A percentile compares a stretch with the other conserved stretches of the same genome.
These are phyloP conservation scores for Acanthis flammea DNA, from an alignment of 2,797 vertebrate genomes.

Conservation along the genomic window DNA sequence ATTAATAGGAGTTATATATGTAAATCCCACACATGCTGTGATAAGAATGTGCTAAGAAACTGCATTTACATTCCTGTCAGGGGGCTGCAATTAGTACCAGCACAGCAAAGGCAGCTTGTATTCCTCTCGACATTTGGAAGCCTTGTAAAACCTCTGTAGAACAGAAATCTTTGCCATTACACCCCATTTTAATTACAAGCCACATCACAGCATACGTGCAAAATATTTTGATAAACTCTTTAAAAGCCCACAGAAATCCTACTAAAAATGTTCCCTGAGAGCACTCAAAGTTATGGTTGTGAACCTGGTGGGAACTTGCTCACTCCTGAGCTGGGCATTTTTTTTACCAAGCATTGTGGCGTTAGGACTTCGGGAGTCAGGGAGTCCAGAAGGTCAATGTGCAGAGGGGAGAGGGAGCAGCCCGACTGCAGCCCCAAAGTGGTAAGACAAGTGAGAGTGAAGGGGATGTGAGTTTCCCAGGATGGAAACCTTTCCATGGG, in stretches of 20 bases:
- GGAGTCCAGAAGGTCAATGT: neutral
- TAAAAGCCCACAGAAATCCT: neutral
- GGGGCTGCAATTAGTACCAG: constrained; percentile 47
- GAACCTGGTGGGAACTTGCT: neutral
- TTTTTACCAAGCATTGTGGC: neutral
- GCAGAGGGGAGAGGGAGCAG: neutral
- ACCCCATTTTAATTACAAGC: neutral
- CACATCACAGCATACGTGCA: neutral
- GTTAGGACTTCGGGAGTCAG: neutral
- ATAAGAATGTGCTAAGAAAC: constrained; percentile 50
- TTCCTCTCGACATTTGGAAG: neutral
- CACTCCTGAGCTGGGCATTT: neutral
- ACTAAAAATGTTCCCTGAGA: neutral
- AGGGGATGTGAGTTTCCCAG: neutral
- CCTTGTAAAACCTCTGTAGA: constrained; percentile 15
- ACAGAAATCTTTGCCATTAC: neutral
- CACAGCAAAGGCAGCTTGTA: neutral
- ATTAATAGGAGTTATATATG: constrained; percentile 63
- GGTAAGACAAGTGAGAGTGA: neutral
- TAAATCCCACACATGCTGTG: constrained; percentile 61
- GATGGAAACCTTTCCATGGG: neutral
- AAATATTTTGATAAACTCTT: neutral
- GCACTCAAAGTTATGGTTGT: neutral
- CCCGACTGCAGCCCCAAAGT: rapidly evolving
- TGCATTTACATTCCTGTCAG: constrained; percentile 57